A percentile compares a stretch with the other conserved stretches of the same genome.
These are phyloP conservation scores for Clitarchus hookeri DNA, from an alignment of 2,888 invertebrate genomes.

Conservation along the genomic window DNA sequence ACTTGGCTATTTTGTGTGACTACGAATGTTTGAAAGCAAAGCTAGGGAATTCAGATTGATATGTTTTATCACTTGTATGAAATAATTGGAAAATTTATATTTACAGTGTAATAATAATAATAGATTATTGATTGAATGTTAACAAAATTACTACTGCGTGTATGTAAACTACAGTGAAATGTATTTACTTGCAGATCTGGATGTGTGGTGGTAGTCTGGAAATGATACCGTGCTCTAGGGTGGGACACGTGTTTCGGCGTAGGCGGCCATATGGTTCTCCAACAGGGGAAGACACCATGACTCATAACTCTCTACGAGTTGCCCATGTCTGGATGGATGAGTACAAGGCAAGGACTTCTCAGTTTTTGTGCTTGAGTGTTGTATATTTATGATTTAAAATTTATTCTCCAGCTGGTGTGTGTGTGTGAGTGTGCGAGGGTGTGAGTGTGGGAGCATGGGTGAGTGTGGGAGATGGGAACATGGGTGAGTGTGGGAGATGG, in stretches of 20 bases:
- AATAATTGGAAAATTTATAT: background rate
- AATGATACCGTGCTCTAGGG: slow-evolving; percentile 91
- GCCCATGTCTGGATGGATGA: slow-evolving; percentile 98
- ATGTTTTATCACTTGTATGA: background rate
- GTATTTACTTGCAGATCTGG: slow-evolving; percentile 72
- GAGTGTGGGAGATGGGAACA: no score
- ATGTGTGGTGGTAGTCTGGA: slow-evolving; percentile 94
- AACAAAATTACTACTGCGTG: no score
- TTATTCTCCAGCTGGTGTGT: slow-evolving; percentile 17
- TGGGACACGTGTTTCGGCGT: slow-evolving; percentile 94
- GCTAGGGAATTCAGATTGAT: background rate
- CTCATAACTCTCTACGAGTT: slow-evolving; percentile 87
- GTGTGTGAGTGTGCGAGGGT: no score
- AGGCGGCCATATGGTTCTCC: slow-evolving; percentile 89
- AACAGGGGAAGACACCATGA: slow-evolving; percentile 83
- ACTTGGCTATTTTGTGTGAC: background rate
- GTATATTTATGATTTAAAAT: background rate
- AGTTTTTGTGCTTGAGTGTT: background rate
- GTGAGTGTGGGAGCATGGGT: no score
- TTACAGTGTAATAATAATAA: no score
- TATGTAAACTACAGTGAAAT: no score
- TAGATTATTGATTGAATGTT: no score
- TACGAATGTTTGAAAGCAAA: background rate
- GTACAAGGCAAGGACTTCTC: slow-evolving; percentile 64
- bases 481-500: no score